Evolutionary conservation across 2,888 invertebrate genomes (phyloP), one percentile per base, ranked within the genome.

Genomic region (Sinohyriopsis cumingii): DNA sequence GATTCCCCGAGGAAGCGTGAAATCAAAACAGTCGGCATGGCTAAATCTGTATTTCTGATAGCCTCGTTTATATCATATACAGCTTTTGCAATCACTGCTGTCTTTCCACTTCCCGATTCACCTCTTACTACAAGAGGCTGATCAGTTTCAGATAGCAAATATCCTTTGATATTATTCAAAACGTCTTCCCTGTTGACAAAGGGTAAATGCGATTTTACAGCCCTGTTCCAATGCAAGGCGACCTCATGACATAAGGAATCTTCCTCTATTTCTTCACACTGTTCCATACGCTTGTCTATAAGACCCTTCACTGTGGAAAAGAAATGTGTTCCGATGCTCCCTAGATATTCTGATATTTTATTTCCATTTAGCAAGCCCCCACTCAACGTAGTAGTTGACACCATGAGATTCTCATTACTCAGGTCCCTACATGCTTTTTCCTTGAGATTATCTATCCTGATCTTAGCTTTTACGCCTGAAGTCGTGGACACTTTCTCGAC

Each of bases 1-100:
- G 86, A 83, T 59, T 83, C 81, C 12, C 86, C 86, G 18, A 87
- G 72, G 68, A 87, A 85, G 18, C 87, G 76, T 28, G 78, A 63
- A 9, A 85, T 63, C 0, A 85, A 68, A 1, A 75, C 72, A 24
- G 81, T 81, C 33, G 80, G 70, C 77, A 82, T 77, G 3, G 77
- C 73, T 24, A 78, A 57, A 55, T 81, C 70, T 19, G 73, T 72
- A 60, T 75, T 75, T 20, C 61, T 20, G 3, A 82, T 72, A 18
- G 79, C 75, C 53, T 73, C 73, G 57, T 78, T 77, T 5, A 81
- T 82, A 66, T 79, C 74, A 59, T 75, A 69, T 3, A 81, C 82
- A 20, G 80, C 80, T 63, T 83, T 85, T 18, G 86, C 82, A 68
- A 87, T 81, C 12, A 86, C 65, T 5, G 86, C 80, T 9, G 87